Conservation (phyloP, 2,888 invertebrate species). For the Malacosoma neustria region DNA sequence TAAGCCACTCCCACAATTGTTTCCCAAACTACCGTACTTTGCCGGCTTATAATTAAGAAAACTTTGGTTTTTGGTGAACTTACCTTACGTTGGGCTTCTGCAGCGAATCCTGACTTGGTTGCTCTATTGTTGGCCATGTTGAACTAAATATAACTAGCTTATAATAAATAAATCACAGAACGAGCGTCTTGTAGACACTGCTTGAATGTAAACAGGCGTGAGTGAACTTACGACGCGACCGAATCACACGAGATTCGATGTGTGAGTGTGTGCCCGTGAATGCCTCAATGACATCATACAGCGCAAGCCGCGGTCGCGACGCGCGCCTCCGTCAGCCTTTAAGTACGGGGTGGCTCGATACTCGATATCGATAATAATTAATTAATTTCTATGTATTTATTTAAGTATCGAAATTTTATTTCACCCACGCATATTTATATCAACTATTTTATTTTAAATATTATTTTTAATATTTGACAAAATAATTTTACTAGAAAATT, state of each 20-base stretch:
- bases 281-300: constrained; percentile 72
- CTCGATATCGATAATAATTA: constrained; percentile 24
- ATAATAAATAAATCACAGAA: constrained; percentile 59
- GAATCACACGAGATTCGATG: constrained; percentile 44
- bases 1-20: constrained; percentile 18
- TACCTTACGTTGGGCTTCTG: constrained; percentile 96
- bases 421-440: no score
- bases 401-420: no score
- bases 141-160: constrained; percentile 39
- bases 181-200: constrained; percentile 54
- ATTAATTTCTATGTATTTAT: no score
- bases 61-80: constrained; percentile 38
- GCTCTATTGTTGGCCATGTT: constrained; percentile 89
- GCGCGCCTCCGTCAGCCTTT: constrained; percentile 11
- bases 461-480: no score
- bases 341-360: neutral
- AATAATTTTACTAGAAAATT: no score
- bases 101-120: constrained; percentile 95
- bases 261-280: constrained; percentile 56
- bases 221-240: constrained; percentile 34
- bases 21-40: constrained; percentile 15
- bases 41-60: constrained; percentile 25
- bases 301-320: constrained; percentile 24
- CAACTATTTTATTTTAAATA: no score
- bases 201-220: constrained; percentile 63